Conservation (phyloP, 2,797 vertebrate species). For the Lerista edwardsae region DNA sequence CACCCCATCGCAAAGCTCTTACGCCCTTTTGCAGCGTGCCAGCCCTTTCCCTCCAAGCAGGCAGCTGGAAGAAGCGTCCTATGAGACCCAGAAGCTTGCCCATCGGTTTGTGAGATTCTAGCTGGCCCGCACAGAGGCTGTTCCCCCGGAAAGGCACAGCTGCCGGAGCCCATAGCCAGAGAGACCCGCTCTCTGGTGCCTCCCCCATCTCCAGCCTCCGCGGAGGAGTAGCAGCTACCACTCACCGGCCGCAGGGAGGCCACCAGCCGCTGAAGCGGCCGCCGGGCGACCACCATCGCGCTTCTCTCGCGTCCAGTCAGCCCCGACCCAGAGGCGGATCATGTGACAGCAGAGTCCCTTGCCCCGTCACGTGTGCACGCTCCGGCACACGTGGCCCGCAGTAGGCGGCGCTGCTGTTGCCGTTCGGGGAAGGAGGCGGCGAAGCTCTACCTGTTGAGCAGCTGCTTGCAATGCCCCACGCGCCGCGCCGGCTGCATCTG, state of each 20-base stretch:
- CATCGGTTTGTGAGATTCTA: too few relatives aligned
- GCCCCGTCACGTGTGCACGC: constrained; percentile 34
- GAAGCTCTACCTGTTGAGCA: background rate
- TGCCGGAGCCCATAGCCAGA: too few relatives aligned
- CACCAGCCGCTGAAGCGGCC: constrained; percentile 13
- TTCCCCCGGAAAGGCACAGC: too few relatives aligned
- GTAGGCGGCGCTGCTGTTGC: background rate
- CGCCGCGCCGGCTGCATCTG: background rate
- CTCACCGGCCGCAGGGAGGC: constrained; percentile 53
- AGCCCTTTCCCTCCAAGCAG: too few relatives aligned
- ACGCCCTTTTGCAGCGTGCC: too few relatives aligned
- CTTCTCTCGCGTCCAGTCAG: accelerated
- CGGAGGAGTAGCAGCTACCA: background rate
- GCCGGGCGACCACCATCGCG: constrained; percentile 15
- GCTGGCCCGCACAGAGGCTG: too few relatives aligned
- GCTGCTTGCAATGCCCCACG: background rate
- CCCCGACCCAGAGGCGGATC: background rate
- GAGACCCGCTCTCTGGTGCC: too few relatives aligned
- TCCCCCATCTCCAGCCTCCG: background rate
- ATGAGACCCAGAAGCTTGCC: too few relatives aligned
- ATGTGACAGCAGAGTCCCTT: background rate
- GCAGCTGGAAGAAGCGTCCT: too few relatives aligned
- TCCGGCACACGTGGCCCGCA: background rate
- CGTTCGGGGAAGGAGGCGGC: too few relatives aligned
- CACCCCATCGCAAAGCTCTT: too few relatives aligned